phyloP scores from a whole-genome alignment of 2,888 invertebrate species.

The Villa cingulata region DNA sequence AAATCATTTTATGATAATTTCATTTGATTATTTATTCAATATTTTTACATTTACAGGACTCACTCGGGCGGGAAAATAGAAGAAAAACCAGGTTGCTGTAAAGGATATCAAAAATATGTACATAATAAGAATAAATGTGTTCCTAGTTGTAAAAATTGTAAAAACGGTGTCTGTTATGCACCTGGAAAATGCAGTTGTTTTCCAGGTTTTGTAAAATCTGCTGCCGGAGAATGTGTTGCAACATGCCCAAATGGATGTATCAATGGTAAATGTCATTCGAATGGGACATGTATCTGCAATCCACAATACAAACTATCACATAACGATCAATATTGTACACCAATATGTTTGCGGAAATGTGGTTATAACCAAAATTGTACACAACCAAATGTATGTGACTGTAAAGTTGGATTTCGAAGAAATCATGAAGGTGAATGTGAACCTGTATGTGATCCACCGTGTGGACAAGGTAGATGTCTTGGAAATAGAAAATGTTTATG shows the following conservation, averaged over 20 bases:
- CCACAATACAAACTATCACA: slow-evolving; percentile 41
- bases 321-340: slow-evolving; percentile 39
- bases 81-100: too few relatives aligned
- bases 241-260: slow-evolving; percentile 39
- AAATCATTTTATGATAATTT: too few relatives aligned
- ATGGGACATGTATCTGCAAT: slow-evolving; percentile 51
- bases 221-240: slow-evolving; percentile 30
- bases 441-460: slow-evolving; percentile 29
- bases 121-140: slow-evolving; percentile 36
- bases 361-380: slow-evolving; percentile 30
- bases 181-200: slow-evolving; percentile 34
- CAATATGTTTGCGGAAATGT: slow-evolving; percentile 37
- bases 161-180: slow-evolving; percentile 32
- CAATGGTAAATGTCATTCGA: slow-evolving; percentile 46
- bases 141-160: slow-evolving; percentile 28
- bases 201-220: slow-evolving; percentile 27
- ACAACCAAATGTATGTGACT: slow-evolving; percentile 30
- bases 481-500: slow-evolving; percentile 25
- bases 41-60: too few relatives aligned
- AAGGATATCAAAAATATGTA: slow-evolving; percentile 50
- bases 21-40: too few relatives aligned
- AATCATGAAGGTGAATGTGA: slow-evolving; percentile 20
- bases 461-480: slow-evolving; percentile 34
- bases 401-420: slow-evolving; percentile 24
- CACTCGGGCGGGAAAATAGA: too few relatives aligned